A percentile compares a stretch with the other conserved stretches of the same genome.
phyloP scores from a whole-genome alignment of 2,113 vertebrate species.

The Nothocercus julius region DNA sequence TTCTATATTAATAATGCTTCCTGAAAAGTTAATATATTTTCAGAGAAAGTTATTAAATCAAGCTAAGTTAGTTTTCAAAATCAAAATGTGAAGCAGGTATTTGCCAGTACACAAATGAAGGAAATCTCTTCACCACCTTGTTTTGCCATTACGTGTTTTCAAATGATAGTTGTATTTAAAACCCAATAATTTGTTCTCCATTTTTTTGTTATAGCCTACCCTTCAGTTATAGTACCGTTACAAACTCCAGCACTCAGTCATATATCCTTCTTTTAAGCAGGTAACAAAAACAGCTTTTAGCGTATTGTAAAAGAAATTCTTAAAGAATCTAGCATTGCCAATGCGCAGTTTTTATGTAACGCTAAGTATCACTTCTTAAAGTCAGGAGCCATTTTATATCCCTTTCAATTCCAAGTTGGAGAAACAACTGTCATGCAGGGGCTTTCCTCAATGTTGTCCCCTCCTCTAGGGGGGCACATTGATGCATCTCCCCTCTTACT shows the following conservation, averaged over 20 bases:
- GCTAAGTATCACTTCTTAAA: too few species aligned
- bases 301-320: too few species aligned
- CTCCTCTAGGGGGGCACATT: neutral
- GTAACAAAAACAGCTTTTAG: too few species aligned
- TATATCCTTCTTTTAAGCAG: too few species aligned
- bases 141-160: neutral
- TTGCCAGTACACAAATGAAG: neutral
- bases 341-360: too few species aligned
- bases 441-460: too few species aligned
- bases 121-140: neutral
- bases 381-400: too few species aligned
- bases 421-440: too few species aligned
- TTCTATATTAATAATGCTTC: neutral
- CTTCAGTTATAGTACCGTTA: neutral
- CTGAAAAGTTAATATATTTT: neutral
- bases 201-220: neutral
- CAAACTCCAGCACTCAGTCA: too few species aligned
- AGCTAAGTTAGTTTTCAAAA: neutral
- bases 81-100: neutral
- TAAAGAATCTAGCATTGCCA: too few species aligned
- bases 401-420: too few species aligned
- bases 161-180: neutral
- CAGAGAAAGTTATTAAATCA: neutral
- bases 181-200: neutral
- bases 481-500: neutral